Evolutionary conservation across 2,888 invertebrate genomes (phyloP), one percentile per base, ranked within the genome.

Genomic region (Campaea margaritaria): DNA sequence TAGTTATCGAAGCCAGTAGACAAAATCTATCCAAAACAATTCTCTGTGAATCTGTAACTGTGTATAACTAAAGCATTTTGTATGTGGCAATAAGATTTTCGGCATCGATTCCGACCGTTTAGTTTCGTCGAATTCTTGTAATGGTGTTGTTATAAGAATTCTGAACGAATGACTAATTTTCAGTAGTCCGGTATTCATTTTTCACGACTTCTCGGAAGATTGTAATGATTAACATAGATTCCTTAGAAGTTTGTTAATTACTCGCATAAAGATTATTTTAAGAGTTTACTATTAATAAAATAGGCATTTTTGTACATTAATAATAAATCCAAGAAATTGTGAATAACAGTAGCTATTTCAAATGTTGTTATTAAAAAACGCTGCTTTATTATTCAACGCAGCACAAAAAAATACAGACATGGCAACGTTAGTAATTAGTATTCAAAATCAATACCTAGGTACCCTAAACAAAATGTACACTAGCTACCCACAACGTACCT

Each of bases 81-180:
- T 21, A n/a, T n/a, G 21, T 21, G 12, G 39, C 12, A 31, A 15
- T 44, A 46, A 3, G 12, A 36, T 36, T 47, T 47, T 53, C 38
- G 48, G 21, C 46, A 51, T 34, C 21, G 15, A 64, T 57, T 3
- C 34, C 62, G 53, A 14, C 8, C 13, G 16, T 47, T 50, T 43
- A 39, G 14, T 34, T 62, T 62, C 57, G n/a, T 60, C 58, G 68
- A 70, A 71, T 65, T 63, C 27, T 14, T 51, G 48, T 49, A 52
- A 53, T 31, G 43, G 13, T 51, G 52, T 43, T 63, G 69, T 75
- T 73, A 68, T 64, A 53, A 68, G 71, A 75, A 72, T 70, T 72
- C 65, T 45, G 52, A 50, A 46, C 53, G 69, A 64, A 70, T 77
- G 76, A 75, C 74, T 73, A 68, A 77, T 73, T 68, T 68, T 62